These are phyloP conservation scores for Aromia moschata DNA, from an alignment of 2,888 invertebrate genomes.

Conservation along the genomic window DNA sequence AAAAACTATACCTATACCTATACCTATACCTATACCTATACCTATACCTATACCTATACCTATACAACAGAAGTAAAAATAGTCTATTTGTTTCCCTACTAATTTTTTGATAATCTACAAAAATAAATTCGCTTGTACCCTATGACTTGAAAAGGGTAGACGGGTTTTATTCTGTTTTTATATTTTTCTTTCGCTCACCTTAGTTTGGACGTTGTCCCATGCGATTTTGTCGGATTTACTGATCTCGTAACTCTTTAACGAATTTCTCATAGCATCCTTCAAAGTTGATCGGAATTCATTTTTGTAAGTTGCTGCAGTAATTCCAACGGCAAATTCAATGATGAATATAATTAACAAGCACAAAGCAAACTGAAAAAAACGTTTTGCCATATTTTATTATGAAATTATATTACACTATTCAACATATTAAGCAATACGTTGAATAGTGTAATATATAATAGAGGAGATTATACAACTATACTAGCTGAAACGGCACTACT, in stretches of 20 bases:
- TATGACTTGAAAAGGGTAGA: neutral
- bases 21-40: no score
- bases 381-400: no score
- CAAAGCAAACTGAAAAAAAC: constrained; percentile 82
- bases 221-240: constrained; percentile 71
- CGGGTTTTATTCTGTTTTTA: neutral
- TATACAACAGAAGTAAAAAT: no score
- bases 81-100: neutral
- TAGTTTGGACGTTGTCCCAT: constrained; percentile 82
- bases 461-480: no score
- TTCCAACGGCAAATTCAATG: constrained; percentile 85
- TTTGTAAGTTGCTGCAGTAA: constrained; percentile 83
- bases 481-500: no score
- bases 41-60: no score
- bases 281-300: constrained; percentile 76
- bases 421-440: no score
- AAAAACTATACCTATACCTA: no score
- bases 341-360: constrained; percentile 82
- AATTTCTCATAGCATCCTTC: constrained; percentile 73
- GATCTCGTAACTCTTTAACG: constrained; percentile 67
- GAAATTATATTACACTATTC: no score
- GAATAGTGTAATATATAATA: no score
- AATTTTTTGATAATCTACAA: neutral
- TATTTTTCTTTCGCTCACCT: constrained; percentile 53
- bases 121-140: neutral